Conservation (phyloP, 2,797 vertebrate genomes). For the Liasis olivaceus region DNA sequence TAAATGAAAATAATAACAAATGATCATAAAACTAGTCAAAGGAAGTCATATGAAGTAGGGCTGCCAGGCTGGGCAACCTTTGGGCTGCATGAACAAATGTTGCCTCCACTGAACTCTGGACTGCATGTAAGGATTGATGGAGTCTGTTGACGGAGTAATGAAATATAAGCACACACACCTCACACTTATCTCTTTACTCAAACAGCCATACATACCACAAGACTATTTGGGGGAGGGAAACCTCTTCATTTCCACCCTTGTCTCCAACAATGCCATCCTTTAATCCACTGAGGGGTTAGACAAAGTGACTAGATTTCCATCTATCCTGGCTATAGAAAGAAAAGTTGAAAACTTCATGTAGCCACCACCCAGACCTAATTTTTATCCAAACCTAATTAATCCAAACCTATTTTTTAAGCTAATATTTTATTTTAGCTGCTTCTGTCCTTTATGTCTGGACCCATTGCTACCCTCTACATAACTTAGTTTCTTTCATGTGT, state of each 20-base stretch:
- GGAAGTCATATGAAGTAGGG: neutral
- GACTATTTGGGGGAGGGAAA: neutral
- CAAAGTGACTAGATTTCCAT: neutral
- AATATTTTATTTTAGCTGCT: neutral
- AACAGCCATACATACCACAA: neutral
- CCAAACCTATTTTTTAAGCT: neutral
- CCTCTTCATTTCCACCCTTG: neutral
- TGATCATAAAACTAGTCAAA: neutral
- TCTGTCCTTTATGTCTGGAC: neutral
- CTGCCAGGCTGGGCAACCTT: neutral
- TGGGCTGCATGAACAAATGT: neutral
- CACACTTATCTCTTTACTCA: neutral
- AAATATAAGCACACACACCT: neutral
- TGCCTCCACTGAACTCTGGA: neutral
- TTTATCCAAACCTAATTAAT: neutral
- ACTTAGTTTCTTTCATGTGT: neutral
- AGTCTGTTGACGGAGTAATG: neutral
- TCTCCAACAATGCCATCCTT: neutral
- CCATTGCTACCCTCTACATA: neutral
- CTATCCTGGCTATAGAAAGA: neutral
- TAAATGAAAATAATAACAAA: slow-evolving; percentile 26
- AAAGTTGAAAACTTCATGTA: neutral
- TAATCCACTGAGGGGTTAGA: neutral
- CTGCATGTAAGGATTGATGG: neutral
- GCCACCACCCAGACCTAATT: neutral